Evolutionary conservation across 2,113 vertebrate species (phyloP), one percentile per base, ranked within the genome.

Genomic region (Amphiprion percula): DNA sequence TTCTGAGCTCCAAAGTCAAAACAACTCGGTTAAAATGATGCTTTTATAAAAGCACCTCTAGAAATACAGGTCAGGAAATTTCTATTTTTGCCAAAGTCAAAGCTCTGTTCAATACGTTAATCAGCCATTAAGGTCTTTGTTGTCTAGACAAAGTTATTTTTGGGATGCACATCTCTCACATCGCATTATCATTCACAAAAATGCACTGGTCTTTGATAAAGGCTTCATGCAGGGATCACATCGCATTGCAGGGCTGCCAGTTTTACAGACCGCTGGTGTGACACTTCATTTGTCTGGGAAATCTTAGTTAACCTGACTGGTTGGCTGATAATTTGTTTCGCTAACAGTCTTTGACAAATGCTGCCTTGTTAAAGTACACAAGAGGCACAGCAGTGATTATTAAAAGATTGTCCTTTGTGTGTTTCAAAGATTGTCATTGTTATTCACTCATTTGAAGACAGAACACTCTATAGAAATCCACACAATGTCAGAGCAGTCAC

Each of bases 61-160:
- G 37, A 78, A 78, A 79, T 76, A 44, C 60, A 73, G 78, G 83
- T 88, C 83, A 78, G 52, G 39, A 74, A 54, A 63, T 58, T 87
- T 87, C 79, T 88, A 75, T 90, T 88, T 83, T 68, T 80, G 75
- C 62, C 21, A 1, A 41, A 69, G 83, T 83, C 74, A 84, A 80
- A 83, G 77, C 63, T 55, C 44, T 69, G 33, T 68, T 82, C 66
- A 59, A 62, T 79, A 52, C 83, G 37, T 84, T 79, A 73, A 84
- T 75, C 72, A 78, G 68, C 74, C 65, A 76, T 75, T 85, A 65
- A 74, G 9, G 54, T 66, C 71, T 86, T 80, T 80, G 69, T 78
- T 82, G 86, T 80, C 60, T 44, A 70, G 72, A 82, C 66, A 14
- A n/a, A 73, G 82, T 74, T 85, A 88, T 90, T 87, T 86, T 66